These are phyloP conservation scores for Anguilla obscura DNA, from an alignment of 2,797 vertebrate genomes.

Conservation along the genomic window DNA sequence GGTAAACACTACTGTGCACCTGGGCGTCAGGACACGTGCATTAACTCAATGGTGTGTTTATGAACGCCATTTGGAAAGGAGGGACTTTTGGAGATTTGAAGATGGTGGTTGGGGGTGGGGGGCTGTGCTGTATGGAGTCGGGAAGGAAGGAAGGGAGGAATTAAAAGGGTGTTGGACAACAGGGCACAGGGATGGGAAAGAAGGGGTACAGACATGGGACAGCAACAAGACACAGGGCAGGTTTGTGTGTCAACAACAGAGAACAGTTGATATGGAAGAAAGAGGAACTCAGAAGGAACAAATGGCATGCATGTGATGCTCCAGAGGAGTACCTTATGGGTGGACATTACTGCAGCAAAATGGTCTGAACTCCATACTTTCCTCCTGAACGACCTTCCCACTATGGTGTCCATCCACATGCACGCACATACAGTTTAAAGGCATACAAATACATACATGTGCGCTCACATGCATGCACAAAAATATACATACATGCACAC, in stretches of 20 bases:
- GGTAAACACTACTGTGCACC: conserved; percentile 15
- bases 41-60: conserved; percentile 10
- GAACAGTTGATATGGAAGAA: neutral
- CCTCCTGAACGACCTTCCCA: neutral
- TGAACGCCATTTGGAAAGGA: neutral
- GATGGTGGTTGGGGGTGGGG: neutral
- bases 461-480: neutral
- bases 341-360: neutral
- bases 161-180: neutral
- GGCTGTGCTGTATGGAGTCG: too few relatives aligned
- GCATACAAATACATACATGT: neutral
- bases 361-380: neutral
- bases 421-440: neutral
- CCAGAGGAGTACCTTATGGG: neutral
- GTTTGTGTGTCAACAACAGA: neutral
- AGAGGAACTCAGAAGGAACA: neutral
- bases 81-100: neutral
- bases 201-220: neutral
- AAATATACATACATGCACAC: neutral
- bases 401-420: neutral
- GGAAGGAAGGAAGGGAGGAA: neutral
- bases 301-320: neutral
- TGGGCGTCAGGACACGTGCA: neutral
- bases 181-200: neutral
- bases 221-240: neutral